phyloP scores from a whole-genome alignment of 2,888 invertebrate genomes.

The Tineola bisselliella region DNA sequence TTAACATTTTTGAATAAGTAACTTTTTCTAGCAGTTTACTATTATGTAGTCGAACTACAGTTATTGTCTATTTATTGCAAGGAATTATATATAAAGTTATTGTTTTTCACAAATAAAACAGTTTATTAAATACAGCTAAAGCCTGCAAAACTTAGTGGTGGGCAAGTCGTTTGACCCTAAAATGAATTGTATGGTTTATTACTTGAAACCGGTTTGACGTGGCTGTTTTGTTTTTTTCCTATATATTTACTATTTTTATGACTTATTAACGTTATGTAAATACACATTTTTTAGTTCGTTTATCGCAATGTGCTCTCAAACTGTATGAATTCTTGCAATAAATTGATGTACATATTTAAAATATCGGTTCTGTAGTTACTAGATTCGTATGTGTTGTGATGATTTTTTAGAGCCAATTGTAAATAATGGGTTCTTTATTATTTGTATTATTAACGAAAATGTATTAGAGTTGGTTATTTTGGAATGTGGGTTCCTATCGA shows the following conservation, averaged over 20 bases:
- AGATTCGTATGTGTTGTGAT: constrained; percentile 3
- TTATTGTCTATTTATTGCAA: background rate
- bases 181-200: too few relatives aligned
- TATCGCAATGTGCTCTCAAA: background rate
- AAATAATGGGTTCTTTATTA: background rate
- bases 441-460: background rate
- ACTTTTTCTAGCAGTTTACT: background rate
- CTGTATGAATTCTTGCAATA: background rate
- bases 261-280: background rate
- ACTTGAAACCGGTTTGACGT: too few relatives aligned
- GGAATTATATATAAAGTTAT: background rate
- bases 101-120: too few relatives aligned
- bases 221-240: background rate
- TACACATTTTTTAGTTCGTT: too few relatives aligned
- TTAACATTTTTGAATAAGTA: background rate
- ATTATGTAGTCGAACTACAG: background rate
- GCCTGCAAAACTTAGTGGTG: too few relatives aligned
- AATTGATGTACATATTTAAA: background rate
- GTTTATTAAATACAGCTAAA: too few relatives aligned
- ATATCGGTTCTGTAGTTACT: constrained; percentile 1
- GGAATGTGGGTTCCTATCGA: too few relatives aligned
- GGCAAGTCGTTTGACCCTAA: too few relatives aligned
- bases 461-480: too few relatives aligned
- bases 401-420: background rate
- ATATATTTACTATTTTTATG: background rate